Evolutionary conservation across 2,113 vertebrate genomes (phyloP).

Genomic region (Phalacrocorax brasilianus): DNA sequence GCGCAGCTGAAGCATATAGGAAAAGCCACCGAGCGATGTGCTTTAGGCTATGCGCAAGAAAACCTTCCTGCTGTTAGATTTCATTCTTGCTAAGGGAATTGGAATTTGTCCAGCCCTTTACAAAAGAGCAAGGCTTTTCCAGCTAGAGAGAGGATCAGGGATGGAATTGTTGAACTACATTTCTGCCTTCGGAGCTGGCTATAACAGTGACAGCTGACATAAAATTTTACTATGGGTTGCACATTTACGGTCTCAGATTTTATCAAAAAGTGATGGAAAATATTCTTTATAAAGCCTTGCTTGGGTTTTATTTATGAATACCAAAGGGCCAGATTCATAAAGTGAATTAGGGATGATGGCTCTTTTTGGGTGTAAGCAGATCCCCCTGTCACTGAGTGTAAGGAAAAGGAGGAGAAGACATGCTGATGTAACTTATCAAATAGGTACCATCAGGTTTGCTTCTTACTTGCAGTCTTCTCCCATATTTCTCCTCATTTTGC

Average conservation of each 20-base stretch:
- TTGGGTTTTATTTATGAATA: not conserved
- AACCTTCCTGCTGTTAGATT: not conserved
- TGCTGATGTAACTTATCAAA: not conserved
- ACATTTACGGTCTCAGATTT: not conserved
- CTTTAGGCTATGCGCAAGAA: not conserved
- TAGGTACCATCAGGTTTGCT: not conserved
- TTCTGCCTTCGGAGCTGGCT: not conserved
- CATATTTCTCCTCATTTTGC: not conserved
- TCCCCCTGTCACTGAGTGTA: not conserved
- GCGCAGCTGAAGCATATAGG: not conserved
- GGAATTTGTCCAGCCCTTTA: not conserved
- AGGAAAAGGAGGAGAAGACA: not conserved
- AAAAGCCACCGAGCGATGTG: not conserved
- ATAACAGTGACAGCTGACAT: not conserved
- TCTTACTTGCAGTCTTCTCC: not conserved
- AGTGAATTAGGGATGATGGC: not conserved
- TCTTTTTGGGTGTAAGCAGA: not conserved
- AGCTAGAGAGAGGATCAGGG: not conserved
- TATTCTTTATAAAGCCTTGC: not conserved
- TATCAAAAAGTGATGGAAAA: not conserved
- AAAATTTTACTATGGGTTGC: not conserved
- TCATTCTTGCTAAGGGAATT: not conserved
- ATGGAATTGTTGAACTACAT: fast-evolving
- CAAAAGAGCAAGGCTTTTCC: not conserved
- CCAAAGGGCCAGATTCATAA: not conserved